Percentiles rank a stretch among this genome's conserved stretches.
Conservation (phyloP, 1,140 invertebrate species). For the Drosophila sp. region DNA sequence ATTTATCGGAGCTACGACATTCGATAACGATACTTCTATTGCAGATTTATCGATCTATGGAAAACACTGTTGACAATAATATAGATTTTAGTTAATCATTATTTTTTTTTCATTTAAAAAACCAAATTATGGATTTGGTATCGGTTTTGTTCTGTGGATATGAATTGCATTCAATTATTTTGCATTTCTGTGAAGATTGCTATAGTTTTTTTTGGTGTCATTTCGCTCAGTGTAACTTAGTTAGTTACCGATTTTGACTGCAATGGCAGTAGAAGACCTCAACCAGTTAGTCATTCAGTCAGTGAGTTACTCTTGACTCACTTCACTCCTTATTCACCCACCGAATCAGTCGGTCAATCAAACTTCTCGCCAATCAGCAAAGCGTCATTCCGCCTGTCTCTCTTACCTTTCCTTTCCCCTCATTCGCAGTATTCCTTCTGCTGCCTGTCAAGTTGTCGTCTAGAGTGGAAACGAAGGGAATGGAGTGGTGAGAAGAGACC, state of each 20-base stretch:
- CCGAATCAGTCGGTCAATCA: slow-evolving; percentile 55
- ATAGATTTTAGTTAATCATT: too few relatives aligned
- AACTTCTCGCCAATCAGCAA: slow-evolving; percentile 50
- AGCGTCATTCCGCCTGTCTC: slow-evolving; percentile 47
- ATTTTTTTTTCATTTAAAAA: too few relatives aligned
- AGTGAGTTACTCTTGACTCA: slow-evolving; percentile 4
- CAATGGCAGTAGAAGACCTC: slow-evolving; percentile 3
- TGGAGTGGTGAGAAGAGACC: background rate
- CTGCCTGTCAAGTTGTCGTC: slow-evolving; percentile 74
- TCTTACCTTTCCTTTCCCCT: slow-evolving; percentile 4
- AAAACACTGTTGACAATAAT: too few relatives aligned
- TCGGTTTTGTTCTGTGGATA: background rate
- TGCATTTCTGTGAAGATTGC: too few relatives aligned
- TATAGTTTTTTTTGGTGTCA: too few relatives aligned
- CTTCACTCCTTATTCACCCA: background rate
- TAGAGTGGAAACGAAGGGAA: slow-evolving; percentile 7
- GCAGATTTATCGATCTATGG: too few relatives aligned
- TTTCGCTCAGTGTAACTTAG: background rate
- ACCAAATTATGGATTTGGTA: too few relatives aligned
- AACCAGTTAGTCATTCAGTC: slow-evolving; percentile 34
- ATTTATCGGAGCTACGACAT: too few relatives aligned
- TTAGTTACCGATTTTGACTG: background rate
- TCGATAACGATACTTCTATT: too few relatives aligned
- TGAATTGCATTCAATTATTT: background rate
- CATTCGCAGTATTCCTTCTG: slow-evolving; percentile 6